Evolutionary conservation across 2,797 vertebrate genomes (phyloP), one percentile per base, ranked within the genome.

Genomic region (Sebastes steindachneri): DNA sequence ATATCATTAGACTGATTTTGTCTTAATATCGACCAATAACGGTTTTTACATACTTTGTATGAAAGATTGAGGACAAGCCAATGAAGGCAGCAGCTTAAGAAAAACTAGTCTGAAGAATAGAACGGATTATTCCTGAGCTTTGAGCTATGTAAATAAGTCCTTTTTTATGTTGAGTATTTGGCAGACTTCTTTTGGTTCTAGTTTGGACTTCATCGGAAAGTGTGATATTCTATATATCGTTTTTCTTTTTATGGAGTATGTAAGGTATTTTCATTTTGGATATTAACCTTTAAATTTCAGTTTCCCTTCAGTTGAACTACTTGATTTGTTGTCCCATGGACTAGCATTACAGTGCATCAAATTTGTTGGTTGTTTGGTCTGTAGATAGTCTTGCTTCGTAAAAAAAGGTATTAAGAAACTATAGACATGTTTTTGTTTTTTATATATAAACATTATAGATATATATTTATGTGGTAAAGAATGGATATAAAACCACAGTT

Each of bases 401-500:
- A 77, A 77, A 86, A 92, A 92, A 96, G 92, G 94, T 96, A 96
- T 97, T 97, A 90, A 93, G 77, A 92, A 95, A 93, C 90, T 97
- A 97, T 97, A 96, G 96, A 97, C 96, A 96, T 94, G 90, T 95
- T 96, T 72, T 95, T 96, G 71, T 86, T 95, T 68, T 92, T 91
- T 91, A 93, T 93, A 95, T 94, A 95, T 94, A 94, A 94, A 95
- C 92, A 95, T 94, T 93, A 95, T 95, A 95, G 91, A 95, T 94
- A 94, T 97, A 97, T 97, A 97, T 97, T 96, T 98, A 97, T 97
- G 97, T 98, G 97, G 97, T 98, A 96, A 97, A 96, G 96, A 96
- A 96, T 91, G 86, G 97, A 95, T 97, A 98, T 97, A 96, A 48
- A 96, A 95, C 96, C 97, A 98, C 97, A 93, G 93, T 98, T 98